Evolutionary conservation across 1,140 invertebrate species (phyloP), one percentile per base, ranked within the genome.

Genomic region (Penaeus indicus): DNA sequence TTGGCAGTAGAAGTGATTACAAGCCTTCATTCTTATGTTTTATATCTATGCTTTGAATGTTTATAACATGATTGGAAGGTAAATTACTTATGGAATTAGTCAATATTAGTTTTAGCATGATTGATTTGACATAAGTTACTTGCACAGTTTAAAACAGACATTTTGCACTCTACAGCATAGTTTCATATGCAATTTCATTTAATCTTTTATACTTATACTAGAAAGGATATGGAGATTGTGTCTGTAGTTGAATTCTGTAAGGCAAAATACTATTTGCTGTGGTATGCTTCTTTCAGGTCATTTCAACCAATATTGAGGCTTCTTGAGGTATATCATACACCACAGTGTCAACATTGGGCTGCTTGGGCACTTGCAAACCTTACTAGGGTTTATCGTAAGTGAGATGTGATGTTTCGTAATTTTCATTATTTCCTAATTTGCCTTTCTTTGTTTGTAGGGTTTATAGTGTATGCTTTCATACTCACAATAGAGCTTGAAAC

Each of bases 331-430:
- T 95, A 95, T 92, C 96, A 98, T 90, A 98, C 97, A 5, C 96
- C 97, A 0, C 95, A 97, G 92, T 98, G 97, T 93, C 97, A 98
- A 92, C 95, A 97, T 92, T 99, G 98, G 98, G 97, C 98, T 4
- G 96, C 97, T n/a, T 99, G 98, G 98, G 98, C 98, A 11, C 94
- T 99, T 64, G 97, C 98, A 60, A 99, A 99, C 94, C 94, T 99
- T 27, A 99, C 98, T 21, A 95, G 95, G 91, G 97, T 99, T 72
- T 97, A 97, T 93, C 96, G 96, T 97, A 64, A 90, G 85, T 85
- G 1, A 60, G 13, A 22, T 54, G n/a, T 27, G 16, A 32, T 54
- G 16, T 80, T 64, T 60, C 22, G 60, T 54, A 21, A 27, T 85
- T 27, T n/a, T 75, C n/a, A 42, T 11, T 22, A 18, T 77, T 62